These are phyloP conservation scores for Drosophila albomicans DNA, from an alignment of 1,140 invertebrate species.

Conservation along the genomic window DNA sequence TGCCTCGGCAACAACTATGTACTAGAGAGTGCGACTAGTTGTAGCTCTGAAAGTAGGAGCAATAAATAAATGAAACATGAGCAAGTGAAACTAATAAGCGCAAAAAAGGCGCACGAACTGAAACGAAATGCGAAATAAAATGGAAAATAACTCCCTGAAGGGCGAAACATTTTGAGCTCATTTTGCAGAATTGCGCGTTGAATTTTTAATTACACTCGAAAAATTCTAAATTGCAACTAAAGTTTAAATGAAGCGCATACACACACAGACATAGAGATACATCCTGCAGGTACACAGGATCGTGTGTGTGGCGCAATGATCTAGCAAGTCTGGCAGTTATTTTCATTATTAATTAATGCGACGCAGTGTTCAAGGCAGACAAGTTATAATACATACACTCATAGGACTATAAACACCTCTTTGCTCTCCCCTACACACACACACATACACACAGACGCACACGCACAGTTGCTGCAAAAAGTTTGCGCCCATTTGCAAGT, in stretches of 20 bases:
- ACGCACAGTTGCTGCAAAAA: conserved; percentile 53
- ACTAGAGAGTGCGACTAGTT: too few species aligned
- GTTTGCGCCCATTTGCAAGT: conserved; percentile 69
- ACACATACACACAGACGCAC: conserved; percentile 7
- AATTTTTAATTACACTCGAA: conserved; percentile 76
- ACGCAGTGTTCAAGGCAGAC: conserved; percentile 46
- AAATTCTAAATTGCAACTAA: conserved; percentile 69
- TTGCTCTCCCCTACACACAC: neutral
- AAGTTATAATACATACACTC: conserved; percentile 13
- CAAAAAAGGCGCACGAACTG: neutral
- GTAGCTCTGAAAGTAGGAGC: neutral
- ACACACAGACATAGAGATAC: neutral
- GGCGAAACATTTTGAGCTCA: conserved; percentile 50
- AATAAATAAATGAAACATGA: conserved; percentile 18
- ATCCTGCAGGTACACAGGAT: conserved; percentile 3
- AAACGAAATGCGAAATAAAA: conserved; percentile 8
- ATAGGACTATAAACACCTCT: too few species aligned
- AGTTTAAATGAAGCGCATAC: conserved; percentile 65
- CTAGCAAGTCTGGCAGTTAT: conserved; percentile 53
- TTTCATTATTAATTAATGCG: conserved; percentile 80
- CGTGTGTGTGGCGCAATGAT: conserved; percentile 26
- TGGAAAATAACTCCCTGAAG: conserved; percentile 35
- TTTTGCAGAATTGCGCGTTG: conserved; percentile 63
- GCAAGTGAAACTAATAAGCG: conserved; percentile 2
- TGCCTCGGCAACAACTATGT: neutral